phyloP scores from a whole-genome alignment of 2,113 vertebrate genomes.

The Epinephelus fuscoguttatus region DNA sequence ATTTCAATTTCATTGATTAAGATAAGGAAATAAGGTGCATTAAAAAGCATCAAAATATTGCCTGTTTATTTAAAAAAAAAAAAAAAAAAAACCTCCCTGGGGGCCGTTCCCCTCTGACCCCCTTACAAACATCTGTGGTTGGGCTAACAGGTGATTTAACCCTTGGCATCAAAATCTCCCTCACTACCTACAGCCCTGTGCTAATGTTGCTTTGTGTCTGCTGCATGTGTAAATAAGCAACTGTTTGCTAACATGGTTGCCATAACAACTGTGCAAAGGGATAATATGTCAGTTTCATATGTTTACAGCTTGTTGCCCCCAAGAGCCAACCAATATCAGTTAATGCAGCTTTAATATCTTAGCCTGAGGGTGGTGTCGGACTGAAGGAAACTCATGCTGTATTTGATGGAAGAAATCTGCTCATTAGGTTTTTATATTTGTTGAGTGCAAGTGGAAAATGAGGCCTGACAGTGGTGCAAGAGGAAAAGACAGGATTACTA shows the following conservation, averaged over 20 bases:
- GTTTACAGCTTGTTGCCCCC: slow-evolving; percentile 1
- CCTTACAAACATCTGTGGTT: no score
- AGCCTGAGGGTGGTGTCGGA: neutral
- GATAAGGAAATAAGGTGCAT: no score
- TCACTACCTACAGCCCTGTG: no score
- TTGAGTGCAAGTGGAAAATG: neutral
- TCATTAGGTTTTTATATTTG: neutral
- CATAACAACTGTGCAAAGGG: neutral
- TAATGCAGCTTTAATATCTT: neutral
- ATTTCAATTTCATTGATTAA: no score
- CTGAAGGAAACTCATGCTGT: neutral
- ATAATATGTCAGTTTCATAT: neutral
- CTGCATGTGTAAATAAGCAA: neutral
- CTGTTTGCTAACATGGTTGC: neutral
- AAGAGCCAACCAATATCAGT: neutral
- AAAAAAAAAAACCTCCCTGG: no score
- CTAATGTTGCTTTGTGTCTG: no score
- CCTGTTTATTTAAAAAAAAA: no score
- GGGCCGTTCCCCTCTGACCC: no score
- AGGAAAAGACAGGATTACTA: neutral
- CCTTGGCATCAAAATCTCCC: no score
- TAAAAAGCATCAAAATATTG: no score
- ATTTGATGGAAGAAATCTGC: neutral
- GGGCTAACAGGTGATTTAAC: no score
- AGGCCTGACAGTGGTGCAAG: neutral